Base-by-base conservation (phyloP, 64 coral and sea anemone genomes). In the Astreopora myriophthalma region DNA sequence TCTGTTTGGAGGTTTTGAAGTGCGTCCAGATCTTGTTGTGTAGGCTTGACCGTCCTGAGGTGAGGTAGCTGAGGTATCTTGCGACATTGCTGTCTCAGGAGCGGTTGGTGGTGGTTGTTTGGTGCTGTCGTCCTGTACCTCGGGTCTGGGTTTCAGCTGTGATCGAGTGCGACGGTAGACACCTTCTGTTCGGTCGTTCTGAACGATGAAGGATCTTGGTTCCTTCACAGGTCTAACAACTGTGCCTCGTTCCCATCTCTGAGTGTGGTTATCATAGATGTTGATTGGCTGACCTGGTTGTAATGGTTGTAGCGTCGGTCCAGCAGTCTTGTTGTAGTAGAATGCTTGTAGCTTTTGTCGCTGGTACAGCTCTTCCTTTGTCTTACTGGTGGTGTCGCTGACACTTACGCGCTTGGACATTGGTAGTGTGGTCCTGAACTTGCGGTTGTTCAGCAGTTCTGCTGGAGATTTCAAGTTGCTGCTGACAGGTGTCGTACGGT, bases 401-500 rank as follows among this genome's bases (percentile, higher is more conserved):
- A 75, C 52, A 79, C 22, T n/a, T 3, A 63, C 71, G 69, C 87
- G 34, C 74, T 90, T 62, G 14, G 79, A 30, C 87, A 86, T 86
- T 65, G 85, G 94, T 74, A 96, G 23, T 23, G 74, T 96, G 33
- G 94, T 96, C 42, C 73, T 85, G 24, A 87, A 71, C 60, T 74
- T 95, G 35, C 89, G 40, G 40, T 44, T 44, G 40, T 44, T 44
- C 11, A 44, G 40, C 40, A 44, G 40, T 44, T 44, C 84, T 55
- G 77, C 74, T 74, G 76, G 89, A 14, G 76, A 96, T 42, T 84
- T 96, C 68, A 96, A 70, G 14, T 68, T 83, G 69, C 86, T 75
- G 74, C 86, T 79, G 64, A 92, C 75, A 31, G 94, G 94, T 30
- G 84, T 91, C 25, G 89, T 62, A 57, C 85, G 75, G 76, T 96